Evolutionary conservation across 2,113 vertebrate genomes (phyloP), one percentile per base, ranked within the genome.

Genomic region (Turnix velox): DNA sequence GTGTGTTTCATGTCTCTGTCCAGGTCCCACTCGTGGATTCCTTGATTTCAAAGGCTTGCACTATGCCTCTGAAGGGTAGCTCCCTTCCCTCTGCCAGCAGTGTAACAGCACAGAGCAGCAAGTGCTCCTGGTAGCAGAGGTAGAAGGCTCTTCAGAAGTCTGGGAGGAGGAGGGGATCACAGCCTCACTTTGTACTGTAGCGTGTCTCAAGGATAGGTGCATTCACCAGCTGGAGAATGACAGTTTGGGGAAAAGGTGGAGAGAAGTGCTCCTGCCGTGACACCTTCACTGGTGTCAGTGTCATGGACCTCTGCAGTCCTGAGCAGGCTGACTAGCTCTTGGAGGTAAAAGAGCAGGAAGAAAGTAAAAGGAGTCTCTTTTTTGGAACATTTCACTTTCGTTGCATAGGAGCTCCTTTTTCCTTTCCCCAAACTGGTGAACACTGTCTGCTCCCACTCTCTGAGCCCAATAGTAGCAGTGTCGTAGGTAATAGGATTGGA

Each of bases 381-480:
- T 59, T 65, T 31, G 5, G 12, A 82, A 35, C 16, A 25, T 93
- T 84, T 84, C 9, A 7, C 24, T 80, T 73, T 48, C 30, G n/a
- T 63, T 68, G 12, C 54, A 35, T 33, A 54, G 62, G 45, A n/a
- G 80, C 39, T 80, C 55, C 35, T 77, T 92, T 78, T 90, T 84
- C 37, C 18, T 13, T 75, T 87, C 63, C 62, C 42, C 40, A 62
- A 8, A 63, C 28, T 62, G 68, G 61, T 33, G 37, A 79, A 49
- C 1, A 1, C 43, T 4, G 2, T 28, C 37, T 88, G 20, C n/a
- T 91, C 18, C 69, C n/a, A 33, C n/a, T 88, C 37, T 27, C 49
- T 0, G 0, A 79, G 37, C 52, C 42, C 71, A 42, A 31, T 9
- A 88, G 45, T 9, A 0, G 0, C 37, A 79, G 71, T 5, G 1